These are phyloP conservation scores for Daktulosphaira vitifoliae DNA, from an alignment of 1,140 invertebrate genomes.

Conservation along the genomic window DNA sequence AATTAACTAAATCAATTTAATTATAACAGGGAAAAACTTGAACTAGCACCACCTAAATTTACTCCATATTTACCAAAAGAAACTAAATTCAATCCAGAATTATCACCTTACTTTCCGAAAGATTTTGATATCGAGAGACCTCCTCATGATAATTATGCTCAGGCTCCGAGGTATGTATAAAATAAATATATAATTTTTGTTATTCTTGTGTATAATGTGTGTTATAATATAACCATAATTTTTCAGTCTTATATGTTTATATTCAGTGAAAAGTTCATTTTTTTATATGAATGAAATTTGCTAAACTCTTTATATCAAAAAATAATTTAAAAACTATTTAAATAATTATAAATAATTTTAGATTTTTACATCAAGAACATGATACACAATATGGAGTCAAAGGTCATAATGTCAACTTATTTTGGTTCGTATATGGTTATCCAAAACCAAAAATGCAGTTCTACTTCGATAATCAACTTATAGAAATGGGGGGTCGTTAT, in stretches of 20 bases:
- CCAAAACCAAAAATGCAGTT: slow-evolving; percentile 84
- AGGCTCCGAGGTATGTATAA: slow-evolving; percentile 52
- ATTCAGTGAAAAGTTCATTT: too few relatives aligned
- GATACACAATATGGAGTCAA: slow-evolving; percentile 81
- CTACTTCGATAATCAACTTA: slow-evolving; percentile 71
- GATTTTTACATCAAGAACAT: slow-evolving; percentile 73
- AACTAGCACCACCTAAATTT: slow-evolving; percentile 69
- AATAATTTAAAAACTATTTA: too few relatives aligned
- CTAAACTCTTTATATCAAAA: too few relatives aligned
- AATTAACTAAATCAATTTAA: slow-evolving; percentile 32
- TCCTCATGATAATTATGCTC: slow-evolving; percentile 69
- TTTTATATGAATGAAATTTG: too few relatives aligned
- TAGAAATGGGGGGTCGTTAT: slow-evolving; percentile 71
- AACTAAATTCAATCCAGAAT: slow-evolving; percentile 77
- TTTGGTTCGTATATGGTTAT: slow-evolving; percentile 89
- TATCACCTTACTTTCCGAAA: slow-evolving; percentile 79
- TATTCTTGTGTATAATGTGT: too few relatives aligned
- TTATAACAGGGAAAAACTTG: slow-evolving; percentile 56
- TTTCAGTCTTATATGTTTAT: too few relatives aligned
- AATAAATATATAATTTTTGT: neutral
- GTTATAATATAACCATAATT: too few relatives aligned
- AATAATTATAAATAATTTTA: slow-evolving; percentile 36
- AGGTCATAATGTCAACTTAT: slow-evolving; percentile 73
- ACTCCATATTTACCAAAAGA: slow-evolving; percentile 68
- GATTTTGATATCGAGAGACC: slow-evolving; percentile 83